Conservation (phyloP, 2,797 vertebrate genomes). For the Loris lydekkerianus region DNA sequence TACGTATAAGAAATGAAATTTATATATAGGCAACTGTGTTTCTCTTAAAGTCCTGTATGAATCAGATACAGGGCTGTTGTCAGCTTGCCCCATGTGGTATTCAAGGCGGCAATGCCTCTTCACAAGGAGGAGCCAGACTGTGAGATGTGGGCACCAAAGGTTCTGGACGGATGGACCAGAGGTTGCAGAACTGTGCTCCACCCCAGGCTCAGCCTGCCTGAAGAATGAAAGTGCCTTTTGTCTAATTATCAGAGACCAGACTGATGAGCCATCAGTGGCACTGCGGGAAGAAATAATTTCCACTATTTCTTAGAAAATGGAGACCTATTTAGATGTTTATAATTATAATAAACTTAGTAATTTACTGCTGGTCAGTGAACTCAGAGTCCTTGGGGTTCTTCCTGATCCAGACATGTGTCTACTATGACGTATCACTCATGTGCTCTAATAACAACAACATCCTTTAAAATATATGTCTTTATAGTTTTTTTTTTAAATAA, state of each 20-base stretch:
- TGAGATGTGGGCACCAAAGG: too few relatives aligned
- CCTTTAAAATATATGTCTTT: background rate
- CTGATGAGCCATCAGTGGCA: background rate
- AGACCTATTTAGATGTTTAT: background rate
- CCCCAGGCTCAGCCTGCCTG: background rate
- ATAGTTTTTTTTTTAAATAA: background rate
- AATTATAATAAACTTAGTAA: background rate
- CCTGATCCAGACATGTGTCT: background rate
- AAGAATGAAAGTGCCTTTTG: background rate
- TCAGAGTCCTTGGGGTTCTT: background rate
- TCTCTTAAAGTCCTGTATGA: background rate
- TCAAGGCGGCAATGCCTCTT: background rate
- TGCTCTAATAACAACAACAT: too few relatives aligned
- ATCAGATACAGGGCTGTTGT: background rate
- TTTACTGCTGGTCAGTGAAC: conserved; percentile 12
- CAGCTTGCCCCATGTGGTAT: background rate
- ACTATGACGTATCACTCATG: background rate
- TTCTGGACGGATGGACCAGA: background rate
- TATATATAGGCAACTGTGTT: background rate
- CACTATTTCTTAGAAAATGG: background rate
- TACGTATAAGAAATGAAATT: conserved; percentile 39
- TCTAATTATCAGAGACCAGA: background rate
- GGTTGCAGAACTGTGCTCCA: fast-evolving
- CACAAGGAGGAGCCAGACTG: background rate
- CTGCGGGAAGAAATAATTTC: background rate